Base-by-base conservation (phyloP, 1,140 invertebrate species). In the Drosophila miranda region DNA sequence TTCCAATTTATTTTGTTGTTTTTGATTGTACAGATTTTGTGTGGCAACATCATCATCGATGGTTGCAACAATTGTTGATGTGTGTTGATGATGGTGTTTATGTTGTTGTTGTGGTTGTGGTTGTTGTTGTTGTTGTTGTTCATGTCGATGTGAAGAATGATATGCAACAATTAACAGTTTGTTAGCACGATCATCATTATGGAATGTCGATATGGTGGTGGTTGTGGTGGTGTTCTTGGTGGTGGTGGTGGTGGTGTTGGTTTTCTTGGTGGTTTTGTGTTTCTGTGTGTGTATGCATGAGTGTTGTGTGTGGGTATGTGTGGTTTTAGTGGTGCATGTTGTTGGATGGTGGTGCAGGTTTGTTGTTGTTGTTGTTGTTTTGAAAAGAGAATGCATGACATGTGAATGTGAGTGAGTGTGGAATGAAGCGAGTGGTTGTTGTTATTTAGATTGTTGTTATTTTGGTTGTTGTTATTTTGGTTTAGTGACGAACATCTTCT, bases 1-100 rank as follows among this genome's bases (percentile, higher is more conserved):
- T 71, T 90, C 89, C 89, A 90, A 78, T 90, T 90, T 90, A 19
- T 64, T 59, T 90, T 90, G 89, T 78, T 90, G 89, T 83, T 89
- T 89, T 78, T 86, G 78, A 83, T 90, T 90, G 56, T 87, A 90
- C 34, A 82, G 19, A 57, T 90, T 90, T 90, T 90, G 89, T 78
- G 78, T 90, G 50, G 89, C 81, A 62, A 90, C 88, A 83, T 90
- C 84, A 13, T 38, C 34, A 38, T 38, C 34, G 34, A 38, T 38
- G 59, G 89, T 73, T 81, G 73, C 68, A 57, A 73, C 74, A 70
- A 62, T 54, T 70, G 69, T 84, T 70, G 69, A 57, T 67, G 61
- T 63, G 23, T 61, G 70, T 57, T 53, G 64, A 72, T 60, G 49
- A 58, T 72, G 64, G 74, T 53, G 62, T 45, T 71, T 57, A 48